Conservation (phyloP, 1,140 invertebrate species). For the Ptiloglossa arizonensis region DNA sequence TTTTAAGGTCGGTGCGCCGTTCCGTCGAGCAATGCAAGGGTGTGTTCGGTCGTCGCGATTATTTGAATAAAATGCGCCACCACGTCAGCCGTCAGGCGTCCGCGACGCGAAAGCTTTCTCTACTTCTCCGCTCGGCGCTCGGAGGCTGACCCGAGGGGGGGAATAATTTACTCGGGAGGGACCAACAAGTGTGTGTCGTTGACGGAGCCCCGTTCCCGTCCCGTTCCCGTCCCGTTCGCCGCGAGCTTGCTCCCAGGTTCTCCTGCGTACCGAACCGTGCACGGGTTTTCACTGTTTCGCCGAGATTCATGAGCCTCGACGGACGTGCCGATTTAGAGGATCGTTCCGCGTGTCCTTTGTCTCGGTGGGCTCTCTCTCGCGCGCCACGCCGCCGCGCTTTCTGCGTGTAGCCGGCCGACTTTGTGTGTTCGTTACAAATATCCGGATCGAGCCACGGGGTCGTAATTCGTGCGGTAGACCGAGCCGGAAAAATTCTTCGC, state of each 20-base stretch:
- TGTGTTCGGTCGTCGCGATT: constrained; percentile 68
- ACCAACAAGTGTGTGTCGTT: constrained; percentile 64
- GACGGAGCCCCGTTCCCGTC: constrained; percentile 34
- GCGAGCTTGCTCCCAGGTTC: constrained; percentile 8
- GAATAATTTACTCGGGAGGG: constrained; percentile 59
- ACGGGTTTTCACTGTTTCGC: constrained; percentile 49
- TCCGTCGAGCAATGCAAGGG: constrained; percentile 62
- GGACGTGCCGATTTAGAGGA: constrained; percentile 65
- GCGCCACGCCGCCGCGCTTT: no score
- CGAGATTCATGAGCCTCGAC: constrained; percentile 67
- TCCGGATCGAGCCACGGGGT: not conserved
- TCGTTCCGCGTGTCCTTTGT: constrained; percentile 61
- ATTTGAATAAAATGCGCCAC: constrained; percentile 68
- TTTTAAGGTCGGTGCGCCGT: constrained; percentile 42
- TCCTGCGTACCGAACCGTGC: constrained; percentile 56
- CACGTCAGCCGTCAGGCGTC: constrained; percentile 52
- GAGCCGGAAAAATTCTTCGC: not conserved
- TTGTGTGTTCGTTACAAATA: constrained; percentile 28
- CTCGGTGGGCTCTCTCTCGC: no score
- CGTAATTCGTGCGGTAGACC: constrained; percentile 21
- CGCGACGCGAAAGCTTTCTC: constrained; percentile 61
- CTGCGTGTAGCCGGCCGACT: constrained; percentile 3
- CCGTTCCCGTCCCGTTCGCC: constrained; percentile 6
- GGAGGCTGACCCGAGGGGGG: constrained; percentile 6
- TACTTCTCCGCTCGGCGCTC: constrained; percentile 24